These are phyloP conservation scores for Drosophila crucigera DNA, from an alignment of 2,888 invertebrate genomes.

Conservation along the genomic window DNA sequence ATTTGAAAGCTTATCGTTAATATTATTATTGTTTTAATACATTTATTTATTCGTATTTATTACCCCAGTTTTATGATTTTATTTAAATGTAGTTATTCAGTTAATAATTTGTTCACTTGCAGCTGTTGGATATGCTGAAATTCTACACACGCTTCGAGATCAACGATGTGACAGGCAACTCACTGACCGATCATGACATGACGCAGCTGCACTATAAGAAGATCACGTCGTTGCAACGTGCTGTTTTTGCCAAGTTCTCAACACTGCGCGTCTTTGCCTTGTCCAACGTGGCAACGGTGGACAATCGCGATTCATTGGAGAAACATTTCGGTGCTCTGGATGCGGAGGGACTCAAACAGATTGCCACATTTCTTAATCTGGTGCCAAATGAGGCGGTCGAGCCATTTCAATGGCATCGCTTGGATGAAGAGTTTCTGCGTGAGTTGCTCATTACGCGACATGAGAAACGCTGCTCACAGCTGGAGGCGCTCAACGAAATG, in stretches of 20 bases:
- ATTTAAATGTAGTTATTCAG: neutral
- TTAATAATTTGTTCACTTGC: conserved; percentile 81
- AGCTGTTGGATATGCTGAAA: conserved; percentile 97
- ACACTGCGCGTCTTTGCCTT: conserved; percentile 94
- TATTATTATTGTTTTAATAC: neutral
- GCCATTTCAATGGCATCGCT: conserved; percentile 89
- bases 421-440: conserved; percentile 92
- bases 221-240: conserved; percentile 97
- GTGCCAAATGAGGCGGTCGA: conserved; percentile 91
- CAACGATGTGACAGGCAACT: conserved; percentile 97
- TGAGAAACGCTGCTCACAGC: conserved; percentile 95
- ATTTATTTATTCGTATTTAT: neutral
- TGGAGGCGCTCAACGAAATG: conserved; percentile 98
- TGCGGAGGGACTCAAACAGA: conserved; percentile 92
- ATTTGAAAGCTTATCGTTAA: neutral
- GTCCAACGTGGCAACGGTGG: conserved; percentile 97
- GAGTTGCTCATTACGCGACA: conserved; percentile 95
- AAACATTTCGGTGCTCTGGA: conserved; percentile 92
- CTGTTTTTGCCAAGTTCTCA: conserved; percentile 96
- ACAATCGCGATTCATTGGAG: conserved; percentile 90
- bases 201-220: conserved; percentile 96
- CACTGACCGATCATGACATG: conserved; percentile 97
- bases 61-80: neutral
- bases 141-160: conserved; percentile 99
- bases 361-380: conserved; percentile 94